Evolutionary conservation across 2,888 invertebrate species (phyloP).

Genomic region (Eupsilia transversa): DNA sequence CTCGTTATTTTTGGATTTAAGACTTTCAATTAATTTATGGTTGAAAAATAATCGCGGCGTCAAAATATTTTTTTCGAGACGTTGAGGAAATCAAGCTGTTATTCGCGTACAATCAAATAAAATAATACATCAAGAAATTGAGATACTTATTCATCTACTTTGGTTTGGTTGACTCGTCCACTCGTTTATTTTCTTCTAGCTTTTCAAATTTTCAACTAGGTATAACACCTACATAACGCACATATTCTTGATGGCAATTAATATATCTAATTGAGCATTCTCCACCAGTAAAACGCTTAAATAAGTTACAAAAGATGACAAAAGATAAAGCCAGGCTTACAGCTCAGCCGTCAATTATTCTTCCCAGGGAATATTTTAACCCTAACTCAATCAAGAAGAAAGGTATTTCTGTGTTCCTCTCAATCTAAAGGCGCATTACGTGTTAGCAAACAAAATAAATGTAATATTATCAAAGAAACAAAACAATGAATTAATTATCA

Average conservation of each 20-base stretch:
- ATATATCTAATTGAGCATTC: neutral
- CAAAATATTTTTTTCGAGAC: constrained; percentile 19
- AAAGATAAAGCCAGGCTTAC: neutral
- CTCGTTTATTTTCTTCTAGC: neutral
- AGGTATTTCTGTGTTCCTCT: neutral
- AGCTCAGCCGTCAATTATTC: neutral
- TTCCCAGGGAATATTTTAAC: neutral
- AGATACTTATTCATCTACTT: neutral
- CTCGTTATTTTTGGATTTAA: constrained; percentile 60
- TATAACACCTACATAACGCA: neutral
- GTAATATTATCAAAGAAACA: constrained; percentile 27
- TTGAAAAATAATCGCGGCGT: constrained; percentile 26
- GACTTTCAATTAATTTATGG: constrained; percentile 55
- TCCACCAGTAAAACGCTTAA: neutral
- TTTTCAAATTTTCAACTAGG: neutral
- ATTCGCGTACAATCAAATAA: neutral
- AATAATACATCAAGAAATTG: neutral
- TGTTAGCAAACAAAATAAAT: constrained; percentile 4
- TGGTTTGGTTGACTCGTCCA: neutral
- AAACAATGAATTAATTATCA: constrained; percentile 22
- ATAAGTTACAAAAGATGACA: neutral
- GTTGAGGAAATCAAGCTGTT: neutral
- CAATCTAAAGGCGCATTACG: neutral
- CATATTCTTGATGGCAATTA: neutral
- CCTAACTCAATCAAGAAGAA: neutral